Percentiles rank a stretch among this genome's conserved stretches.
phyloP scores from a whole-genome alignment of 2,113 vertebrate species.

The Lathamus discolor region DNA sequence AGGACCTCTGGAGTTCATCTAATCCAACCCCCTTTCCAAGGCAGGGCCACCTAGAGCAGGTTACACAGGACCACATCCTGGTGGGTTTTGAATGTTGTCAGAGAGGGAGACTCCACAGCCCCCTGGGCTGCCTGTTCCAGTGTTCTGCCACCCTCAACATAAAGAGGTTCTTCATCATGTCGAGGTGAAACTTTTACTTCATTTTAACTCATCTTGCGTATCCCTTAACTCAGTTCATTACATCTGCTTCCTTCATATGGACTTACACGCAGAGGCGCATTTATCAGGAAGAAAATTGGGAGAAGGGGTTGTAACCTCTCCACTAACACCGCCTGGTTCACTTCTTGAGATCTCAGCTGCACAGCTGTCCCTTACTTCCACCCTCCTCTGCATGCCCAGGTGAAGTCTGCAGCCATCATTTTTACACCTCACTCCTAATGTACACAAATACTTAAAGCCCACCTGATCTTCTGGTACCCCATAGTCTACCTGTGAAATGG shows the following conservation, averaged over 20 bases:
- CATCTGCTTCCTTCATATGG: not conserved
- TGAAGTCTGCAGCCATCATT: not conserved
- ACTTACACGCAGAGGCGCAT: not conserved
- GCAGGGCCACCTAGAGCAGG: not conserved
- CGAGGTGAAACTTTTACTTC: not conserved
- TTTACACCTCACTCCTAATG: not conserved
- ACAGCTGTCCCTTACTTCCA: not conserved
- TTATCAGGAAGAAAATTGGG: not conserved
- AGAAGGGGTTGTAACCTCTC: not conserved
- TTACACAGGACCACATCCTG: not conserved
- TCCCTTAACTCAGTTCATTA: not conserved
- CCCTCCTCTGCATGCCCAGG: fast-evolving
- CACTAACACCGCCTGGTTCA: not conserved
- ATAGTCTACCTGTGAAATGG: not conserved
- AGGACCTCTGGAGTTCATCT: not conserved
- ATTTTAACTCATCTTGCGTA: not conserved
- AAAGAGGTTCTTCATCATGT: not conserved
- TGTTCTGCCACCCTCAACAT: not conserved
- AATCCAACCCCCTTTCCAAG: not conserved
- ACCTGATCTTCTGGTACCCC: not conserved
- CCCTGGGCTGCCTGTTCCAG: not conserved
- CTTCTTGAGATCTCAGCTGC: not conserved
- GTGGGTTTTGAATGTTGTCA: not conserved
- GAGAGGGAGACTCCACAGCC: not conserved
- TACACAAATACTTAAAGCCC: not conserved